A percentile compares a stretch with the other conserved stretches of the same genome.
Conservation (phyloP, 2,113 vertebrate genomes). For the Spea bombifrons region DNA sequence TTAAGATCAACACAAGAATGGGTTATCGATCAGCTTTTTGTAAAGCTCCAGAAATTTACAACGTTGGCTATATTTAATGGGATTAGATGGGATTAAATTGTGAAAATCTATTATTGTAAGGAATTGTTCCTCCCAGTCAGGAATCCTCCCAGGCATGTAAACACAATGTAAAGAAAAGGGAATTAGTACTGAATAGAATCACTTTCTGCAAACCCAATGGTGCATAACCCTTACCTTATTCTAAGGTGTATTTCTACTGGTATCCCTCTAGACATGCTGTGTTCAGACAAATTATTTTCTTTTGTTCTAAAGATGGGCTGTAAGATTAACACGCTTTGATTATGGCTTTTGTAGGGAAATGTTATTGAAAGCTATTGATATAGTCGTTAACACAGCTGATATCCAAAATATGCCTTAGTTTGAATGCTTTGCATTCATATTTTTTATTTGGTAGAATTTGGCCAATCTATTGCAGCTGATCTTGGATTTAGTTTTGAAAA, state of each 20-base stretch:
- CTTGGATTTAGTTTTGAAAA: too few species aligned
- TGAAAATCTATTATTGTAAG: conserved; percentile 28
- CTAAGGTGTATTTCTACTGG: background rate
- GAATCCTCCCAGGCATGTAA: conserved; percentile 29
- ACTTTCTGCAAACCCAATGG: conserved; percentile 24
- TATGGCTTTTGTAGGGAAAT: too few species aligned
- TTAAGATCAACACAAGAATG: conserved; percentile 32
- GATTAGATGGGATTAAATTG: conserved; percentile 39
- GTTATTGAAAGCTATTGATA: too few species aligned
- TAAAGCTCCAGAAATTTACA: conserved; percentile 39
- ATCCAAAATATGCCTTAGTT: too few species aligned
- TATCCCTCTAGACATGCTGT: conserved; percentile 5
- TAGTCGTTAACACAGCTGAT: too few species aligned
- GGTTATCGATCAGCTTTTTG: conserved; percentile 37
- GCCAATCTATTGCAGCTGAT: too few species aligned
- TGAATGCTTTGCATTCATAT: too few species aligned
- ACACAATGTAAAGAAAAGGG: conserved; percentile 25
- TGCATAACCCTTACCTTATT: conserved; percentile 25
- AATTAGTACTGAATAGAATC: conserved; percentile 25
- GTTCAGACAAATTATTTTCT: background rate
- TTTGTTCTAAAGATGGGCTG: background rate
- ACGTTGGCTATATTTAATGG: conserved; percentile 30
- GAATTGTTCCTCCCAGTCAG: conserved; percentile 21
- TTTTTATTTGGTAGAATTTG: too few species aligned
- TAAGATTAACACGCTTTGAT: too few species aligned